Conservation (phyloP, 1,140 invertebrate species). For the Scylla paramamosain region DNA sequence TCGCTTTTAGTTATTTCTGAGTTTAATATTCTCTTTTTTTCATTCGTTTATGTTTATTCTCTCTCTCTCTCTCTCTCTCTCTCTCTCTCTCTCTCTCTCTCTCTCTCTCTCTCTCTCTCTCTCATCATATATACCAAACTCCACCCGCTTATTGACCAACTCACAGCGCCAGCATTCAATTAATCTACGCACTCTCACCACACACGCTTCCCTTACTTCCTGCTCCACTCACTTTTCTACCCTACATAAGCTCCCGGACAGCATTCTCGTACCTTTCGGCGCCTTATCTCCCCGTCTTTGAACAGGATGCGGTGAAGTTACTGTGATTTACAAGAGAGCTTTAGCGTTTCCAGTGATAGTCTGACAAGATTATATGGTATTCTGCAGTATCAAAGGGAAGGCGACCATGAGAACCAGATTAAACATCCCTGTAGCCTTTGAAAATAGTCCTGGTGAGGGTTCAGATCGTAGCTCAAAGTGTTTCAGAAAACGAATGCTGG, state of each 20-base stretch:
- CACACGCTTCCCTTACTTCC: neutral
- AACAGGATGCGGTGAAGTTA: neutral
- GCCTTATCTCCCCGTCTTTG: neutral
- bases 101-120: conserved; percentile 29
- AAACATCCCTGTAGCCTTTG: neutral
- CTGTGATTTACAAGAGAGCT: neutral
- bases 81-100: neutral
- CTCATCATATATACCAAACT: neutral
- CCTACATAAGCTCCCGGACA: neutral
- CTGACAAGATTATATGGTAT: neutral
- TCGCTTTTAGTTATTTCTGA: too few relatives aligned
- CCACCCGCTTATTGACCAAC: too few relatives aligned
- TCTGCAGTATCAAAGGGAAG: neutral
- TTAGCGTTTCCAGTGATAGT: neutral
- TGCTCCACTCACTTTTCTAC: neutral
- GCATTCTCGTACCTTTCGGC: neutral
- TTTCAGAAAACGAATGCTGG: too few relatives aligned
- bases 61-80: too few relatives aligned
- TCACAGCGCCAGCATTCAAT: too few relatives aligned
- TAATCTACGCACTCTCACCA: too few relatives aligned
- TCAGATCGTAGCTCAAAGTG: too few relatives aligned
- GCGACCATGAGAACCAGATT: neutral
- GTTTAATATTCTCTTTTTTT: too few relatives aligned
- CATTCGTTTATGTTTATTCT: too few relatives aligned
- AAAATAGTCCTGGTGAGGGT: too few relatives aligned